A percentile compares a stretch with the other conserved stretches of the same genome.
Evolutionary conservation across 2,113 vertebrate species (phyloP).

Genomic region (Pelvicachromis taeniatus): DNA sequence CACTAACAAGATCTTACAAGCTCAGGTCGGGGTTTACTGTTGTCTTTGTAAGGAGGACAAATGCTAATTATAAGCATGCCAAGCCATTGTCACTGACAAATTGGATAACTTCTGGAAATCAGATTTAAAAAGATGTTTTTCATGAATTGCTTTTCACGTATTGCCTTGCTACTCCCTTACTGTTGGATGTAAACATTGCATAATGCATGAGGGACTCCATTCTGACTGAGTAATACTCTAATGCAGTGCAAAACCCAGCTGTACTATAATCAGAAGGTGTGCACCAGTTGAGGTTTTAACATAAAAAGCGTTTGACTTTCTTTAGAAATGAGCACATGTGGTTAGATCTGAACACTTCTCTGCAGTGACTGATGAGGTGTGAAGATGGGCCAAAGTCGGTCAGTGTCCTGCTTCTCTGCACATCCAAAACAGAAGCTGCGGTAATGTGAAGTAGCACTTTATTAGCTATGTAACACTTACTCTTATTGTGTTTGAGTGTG

Average conservation of each 20-base stretch:
- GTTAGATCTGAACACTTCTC: neutral
- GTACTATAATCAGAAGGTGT: neutral
- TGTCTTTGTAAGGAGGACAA: neutral
- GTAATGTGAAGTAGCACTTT: neutral
- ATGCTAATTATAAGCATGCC: neutral
- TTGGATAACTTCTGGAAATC: neutral
- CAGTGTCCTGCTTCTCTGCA: neutral
- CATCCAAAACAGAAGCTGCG: neutral
- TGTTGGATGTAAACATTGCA: neutral
- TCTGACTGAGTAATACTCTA: neutral
- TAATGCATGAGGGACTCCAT: neutral
- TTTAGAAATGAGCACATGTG: neutral
- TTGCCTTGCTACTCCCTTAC: neutral
- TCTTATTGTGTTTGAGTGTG: neutral
- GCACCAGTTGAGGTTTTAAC: neutral
- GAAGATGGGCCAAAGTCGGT: neutral
- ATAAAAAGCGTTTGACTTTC: neutral
- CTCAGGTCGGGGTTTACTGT: neutral
- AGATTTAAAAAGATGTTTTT: neutral
- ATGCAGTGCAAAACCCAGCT: neutral
- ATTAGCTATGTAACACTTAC: neutral
- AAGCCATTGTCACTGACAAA: neutral
- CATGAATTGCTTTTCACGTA: neutral
- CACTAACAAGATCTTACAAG: neutral
- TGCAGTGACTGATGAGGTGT: neutral